Evolutionary conservation across 2,888 invertebrate genomes (phyloP).

Genomic region (Pimpla rufipes): DNA sequence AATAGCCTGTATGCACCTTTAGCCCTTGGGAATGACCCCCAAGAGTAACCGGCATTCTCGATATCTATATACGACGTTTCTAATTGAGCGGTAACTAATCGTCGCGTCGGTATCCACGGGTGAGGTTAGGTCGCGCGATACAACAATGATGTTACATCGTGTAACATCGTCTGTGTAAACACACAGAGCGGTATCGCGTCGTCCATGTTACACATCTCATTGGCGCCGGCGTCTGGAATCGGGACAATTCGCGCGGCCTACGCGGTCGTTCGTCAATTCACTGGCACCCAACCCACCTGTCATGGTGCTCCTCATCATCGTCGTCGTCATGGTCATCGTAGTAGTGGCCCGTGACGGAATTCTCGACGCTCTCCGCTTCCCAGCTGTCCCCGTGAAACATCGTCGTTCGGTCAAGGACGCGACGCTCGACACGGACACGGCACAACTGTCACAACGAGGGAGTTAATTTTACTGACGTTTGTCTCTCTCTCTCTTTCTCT

Average conservation of each 20-base stretch:
- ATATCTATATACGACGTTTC: not conserved
- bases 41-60: not conserved
- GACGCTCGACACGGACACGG: not conserved
- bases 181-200: too few relatives aligned
- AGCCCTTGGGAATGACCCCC: not conserved
- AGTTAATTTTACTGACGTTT: not conserved
- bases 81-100: not conserved
- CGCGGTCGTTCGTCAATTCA: not conserved
- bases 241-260: not conserved
- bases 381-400: conserved; percentile 64
- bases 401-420: conserved; percentile 48
- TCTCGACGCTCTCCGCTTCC: conserved; percentile 57
- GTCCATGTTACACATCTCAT: not conserved
- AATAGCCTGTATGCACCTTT: not conserved
- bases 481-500: not conserved
- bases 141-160: not conserved
- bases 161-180: not conserved
- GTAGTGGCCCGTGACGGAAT: conserved; percentile 37
- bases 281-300: conserved; percentile 57
- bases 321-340: conserved; percentile 53
- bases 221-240: conserved; percentile 35
- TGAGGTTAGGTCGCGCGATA: conserved; percentile 4
- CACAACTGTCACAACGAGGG: not conserved
- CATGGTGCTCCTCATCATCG: conserved; percentile 31
- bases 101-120: not conserved